A percentile compares a stretch with the other conserved stretches of the same genome.
These are phyloP conservation scores for Bombus soroeensis DNA, from an alignment of 1,140 invertebrate species.

Conservation along the genomic window DNA sequence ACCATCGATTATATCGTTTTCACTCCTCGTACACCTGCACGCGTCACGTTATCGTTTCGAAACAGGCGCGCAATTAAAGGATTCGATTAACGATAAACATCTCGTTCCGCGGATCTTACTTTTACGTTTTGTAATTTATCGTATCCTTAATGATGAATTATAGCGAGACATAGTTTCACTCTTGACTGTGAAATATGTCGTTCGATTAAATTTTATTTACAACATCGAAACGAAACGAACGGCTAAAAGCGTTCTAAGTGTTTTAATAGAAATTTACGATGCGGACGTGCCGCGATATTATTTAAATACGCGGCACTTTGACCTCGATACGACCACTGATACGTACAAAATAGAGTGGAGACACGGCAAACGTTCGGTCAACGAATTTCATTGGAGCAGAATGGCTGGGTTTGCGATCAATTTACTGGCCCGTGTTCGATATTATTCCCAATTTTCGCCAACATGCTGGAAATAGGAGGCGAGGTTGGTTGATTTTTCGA, in stretches of 20 bases:
- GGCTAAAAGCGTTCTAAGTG: background rate
- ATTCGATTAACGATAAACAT: slow-evolving; percentile 53
- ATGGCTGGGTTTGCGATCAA: background rate
- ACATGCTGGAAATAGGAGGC: slow-evolving; percentile 21
- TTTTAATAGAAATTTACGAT: background rate
- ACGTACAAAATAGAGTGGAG: background rate
- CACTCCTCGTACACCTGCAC: slow-evolving; percentile 54
- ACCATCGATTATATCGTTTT: slow-evolving; percentile 59
- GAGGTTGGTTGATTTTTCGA: background rate
- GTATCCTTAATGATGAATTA: slow-evolving; percentile 20
- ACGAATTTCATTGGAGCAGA: background rate
- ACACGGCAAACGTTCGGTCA: background rate
- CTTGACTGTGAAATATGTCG: background rate
- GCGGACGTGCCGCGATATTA: background rate
- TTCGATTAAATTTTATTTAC: slow-evolving; percentile 3
- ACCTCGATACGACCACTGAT: background rate
- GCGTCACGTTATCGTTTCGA: slow-evolving; percentile 25
- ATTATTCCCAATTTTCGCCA: slow-evolving; percentile 17
- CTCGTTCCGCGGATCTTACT: background rate
- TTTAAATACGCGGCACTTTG: background rate
- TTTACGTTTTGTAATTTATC: slow-evolving; percentile 19
- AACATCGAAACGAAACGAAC: background rate
- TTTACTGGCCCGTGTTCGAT: slow-evolving; percentile 12
- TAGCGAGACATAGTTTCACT: background rate
- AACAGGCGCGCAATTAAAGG: slow-evolving; percentile 54